These are phyloP conservation scores for Alexandromys fortis DNA, from an alignment of 2,113 vertebrate species.

Conservation along the genomic window DNA sequence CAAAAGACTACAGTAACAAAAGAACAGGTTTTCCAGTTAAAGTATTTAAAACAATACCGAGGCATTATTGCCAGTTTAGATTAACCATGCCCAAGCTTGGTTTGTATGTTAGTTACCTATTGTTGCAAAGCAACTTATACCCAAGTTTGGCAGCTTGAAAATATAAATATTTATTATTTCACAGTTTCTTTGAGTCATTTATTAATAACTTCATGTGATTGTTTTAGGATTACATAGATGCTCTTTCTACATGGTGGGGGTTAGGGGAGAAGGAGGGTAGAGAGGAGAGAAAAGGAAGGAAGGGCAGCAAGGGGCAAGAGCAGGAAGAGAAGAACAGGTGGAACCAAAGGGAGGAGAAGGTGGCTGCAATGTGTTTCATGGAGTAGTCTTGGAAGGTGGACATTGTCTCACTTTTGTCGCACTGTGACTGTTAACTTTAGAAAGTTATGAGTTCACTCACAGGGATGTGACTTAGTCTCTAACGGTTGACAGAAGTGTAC, in stretches of 20 bases:
- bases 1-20: not conserved
- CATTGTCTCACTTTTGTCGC: not conserved
- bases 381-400: not conserved
- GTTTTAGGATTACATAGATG: not conserved
- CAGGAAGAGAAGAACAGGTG: not conserved
- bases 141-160: not conserved
- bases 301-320: no score
- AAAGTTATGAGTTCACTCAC: not conserved
- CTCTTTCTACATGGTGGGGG: not conserved
- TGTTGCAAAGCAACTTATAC: not conserved
- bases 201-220: not conserved
- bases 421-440: not conserved
- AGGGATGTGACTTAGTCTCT: not conserved
- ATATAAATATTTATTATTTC: not conserved
- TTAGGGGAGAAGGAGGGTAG: not conserved
- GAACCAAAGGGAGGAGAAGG: no score
- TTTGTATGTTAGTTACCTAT: not conserved
- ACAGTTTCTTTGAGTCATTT: not conserved
- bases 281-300: not conserved
- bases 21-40: not conserved
- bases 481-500: not conserved
- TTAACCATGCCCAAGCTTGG: not conserved
- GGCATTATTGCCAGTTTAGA: not conserved
- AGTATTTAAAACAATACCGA: slow-evolving; percentile 10
- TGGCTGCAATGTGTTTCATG: not conserved